Evolutionary conservation across 2,797 vertebrate species (phyloP), one percentile per base, ranked within the genome.

Genomic region (Mycteria americana): DNA sequence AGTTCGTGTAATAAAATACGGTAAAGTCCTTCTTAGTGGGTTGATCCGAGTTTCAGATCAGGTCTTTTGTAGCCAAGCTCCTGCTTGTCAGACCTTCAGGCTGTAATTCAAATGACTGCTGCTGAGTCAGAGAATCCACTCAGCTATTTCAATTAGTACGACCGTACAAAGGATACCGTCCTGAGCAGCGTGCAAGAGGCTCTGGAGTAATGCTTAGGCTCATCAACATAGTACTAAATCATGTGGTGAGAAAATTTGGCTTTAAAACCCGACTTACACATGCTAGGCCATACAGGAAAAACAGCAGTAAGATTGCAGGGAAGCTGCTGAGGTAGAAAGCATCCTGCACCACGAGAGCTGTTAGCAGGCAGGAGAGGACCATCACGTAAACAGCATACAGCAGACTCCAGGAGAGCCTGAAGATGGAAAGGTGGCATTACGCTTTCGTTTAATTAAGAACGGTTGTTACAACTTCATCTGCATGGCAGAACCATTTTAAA

Each of bases 221-320:
- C 54, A 37, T 22, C 30, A 53, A 12, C 35, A 7, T 0, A 7
- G 18, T 5, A 28, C 69, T 28, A 67, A 72, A 63, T 18, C 14
- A 37, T 0, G 1, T 6, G 27, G 33, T 33, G 59, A 50, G 88
- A 89, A 84, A 56, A 70, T 35, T 0, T 31, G 65, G 54, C 39
- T 90, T 31, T 33, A 18, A 60, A 79, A 51, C 10, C 46, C 4
- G 56, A 98, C 99, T 98, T 97, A 99, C 99, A 45, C 98, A 98
- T 3, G 99, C 98, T 67, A 99, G 98, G 46, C 99, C 99, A 21
- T 99, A 99, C 46, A 99, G 98, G 96, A 99, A 98, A 85, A 99
- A 98, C 72, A 99, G 98, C 57, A 98, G 93, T 31, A 98, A 98
- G 92, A 99, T 81, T 0, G 98, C 93, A 5, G 98, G 83, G 96